phyloP scores from a whole-genome alignment of 2,797 vertebrate genomes.

The Lepilemur septentrionalis region DNA sequence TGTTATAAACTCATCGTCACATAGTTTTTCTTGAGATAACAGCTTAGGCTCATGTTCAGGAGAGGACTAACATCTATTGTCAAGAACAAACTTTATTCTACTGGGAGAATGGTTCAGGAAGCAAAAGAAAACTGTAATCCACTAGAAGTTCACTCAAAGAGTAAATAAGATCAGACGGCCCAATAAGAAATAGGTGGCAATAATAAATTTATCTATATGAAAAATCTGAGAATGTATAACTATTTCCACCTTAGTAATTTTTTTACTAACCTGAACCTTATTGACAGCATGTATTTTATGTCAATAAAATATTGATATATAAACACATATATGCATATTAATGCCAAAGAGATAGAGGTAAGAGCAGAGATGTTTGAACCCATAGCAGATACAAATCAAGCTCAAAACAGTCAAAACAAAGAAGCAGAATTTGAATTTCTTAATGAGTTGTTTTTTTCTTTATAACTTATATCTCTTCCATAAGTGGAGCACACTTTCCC shows the following conservation, averaged over 20 bases:
- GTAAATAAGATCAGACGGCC: neutral
- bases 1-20: neutral
- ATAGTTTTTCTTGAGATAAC: neutral
- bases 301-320: slow-evolving; percentile 14
- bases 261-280: neutral
- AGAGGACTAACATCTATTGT: neutral
- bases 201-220: neutral
- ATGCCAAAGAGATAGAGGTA: slow-evolving; percentile 3
- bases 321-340: neutral
- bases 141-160: neutral
- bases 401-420: slow-evolving; percentile 32
- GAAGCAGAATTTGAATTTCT: slow-evolving; percentile 47
- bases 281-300: neutral
- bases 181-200: neutral
- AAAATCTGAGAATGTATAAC: neutral
- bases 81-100: slow-evolving; percentile 4
- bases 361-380: neutral
- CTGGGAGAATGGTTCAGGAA: neutral
- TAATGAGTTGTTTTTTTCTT: slow-evolving; percentile 10
- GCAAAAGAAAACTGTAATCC: neutral
- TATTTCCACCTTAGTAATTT: neutral
- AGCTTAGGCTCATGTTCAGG: neutral
- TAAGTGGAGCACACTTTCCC: neutral
- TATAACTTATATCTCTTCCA: neutral
- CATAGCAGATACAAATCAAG: neutral